phyloP scores from a whole-genome alignment of 2,888 invertebrate genomes.

The Megaustenia siamemsis region DNA sequence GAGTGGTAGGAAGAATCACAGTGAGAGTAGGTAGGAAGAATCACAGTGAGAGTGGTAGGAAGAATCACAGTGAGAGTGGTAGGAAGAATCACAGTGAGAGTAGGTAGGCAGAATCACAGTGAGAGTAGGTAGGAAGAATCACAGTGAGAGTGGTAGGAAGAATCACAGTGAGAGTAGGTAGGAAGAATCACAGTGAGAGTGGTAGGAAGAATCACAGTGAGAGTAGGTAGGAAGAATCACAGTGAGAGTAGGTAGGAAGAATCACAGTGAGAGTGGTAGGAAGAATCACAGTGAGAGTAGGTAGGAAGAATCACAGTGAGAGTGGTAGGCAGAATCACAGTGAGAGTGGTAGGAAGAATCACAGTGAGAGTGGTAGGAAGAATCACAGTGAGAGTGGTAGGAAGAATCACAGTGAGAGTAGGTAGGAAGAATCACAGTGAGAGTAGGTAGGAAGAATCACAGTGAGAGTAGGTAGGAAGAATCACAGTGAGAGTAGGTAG shows the following conservation, averaged over 20 bases:
- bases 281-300: too few relatives aligned
- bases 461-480: neutral
- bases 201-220: neutral
- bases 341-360: neutral
- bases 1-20: too few relatives aligned
- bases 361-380: neutral
- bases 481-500: neutral
- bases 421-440: neutral
- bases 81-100: too few relatives aligned
- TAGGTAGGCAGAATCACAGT: too few relatives aligned
- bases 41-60: too few relatives aligned
- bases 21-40: too few relatives aligned
- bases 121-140: too few relatives aligned
- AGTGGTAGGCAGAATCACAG: neutral
- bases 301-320: too few relatives aligned
- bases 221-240: neutral
- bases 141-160: slow-evolving; percentile 6
- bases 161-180: neutral
- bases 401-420: neutral
- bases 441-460: neutral
- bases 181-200: neutral
- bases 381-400: neutral
- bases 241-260: neutral
- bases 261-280: neutral
- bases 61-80: too few relatives aligned